Conservation (phyloP, 2,888 invertebrate genomes). For the Cheilosia vulpina region DNA sequence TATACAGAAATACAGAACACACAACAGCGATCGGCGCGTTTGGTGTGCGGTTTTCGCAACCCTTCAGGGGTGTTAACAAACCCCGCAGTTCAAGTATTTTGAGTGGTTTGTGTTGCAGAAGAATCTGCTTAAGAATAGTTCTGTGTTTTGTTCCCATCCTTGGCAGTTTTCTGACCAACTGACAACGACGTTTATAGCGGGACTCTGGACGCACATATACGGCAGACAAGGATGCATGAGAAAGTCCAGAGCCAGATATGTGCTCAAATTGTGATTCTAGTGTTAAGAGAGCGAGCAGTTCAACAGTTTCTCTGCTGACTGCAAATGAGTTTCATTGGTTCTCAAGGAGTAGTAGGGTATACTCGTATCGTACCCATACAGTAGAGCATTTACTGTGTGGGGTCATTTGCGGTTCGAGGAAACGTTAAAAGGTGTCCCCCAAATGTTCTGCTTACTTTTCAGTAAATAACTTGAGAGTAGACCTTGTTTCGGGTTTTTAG, state of each 20-base stretch:
- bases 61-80: slow-evolving; percentile 38
- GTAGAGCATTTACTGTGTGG: no score
- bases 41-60: slow-evolving; percentile 45
- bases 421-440: no score
- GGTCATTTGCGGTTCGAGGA: no score
- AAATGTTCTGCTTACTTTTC: no score
- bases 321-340: no score
- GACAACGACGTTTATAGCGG: slow-evolving; percentile 9
- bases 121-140: slow-evolving; percentile 24
- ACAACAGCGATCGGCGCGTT: slow-evolving; percentile 27
- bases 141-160: not conserved
- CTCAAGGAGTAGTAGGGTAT: no score
- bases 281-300: slow-evolving; percentile 6
- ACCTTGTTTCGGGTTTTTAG: no score
- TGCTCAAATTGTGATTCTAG: slow-evolving; percentile 11
- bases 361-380: no score
- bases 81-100: slow-evolving; percentile 16
- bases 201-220: not conserved
- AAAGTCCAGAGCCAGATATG: slow-evolving; percentile 11
- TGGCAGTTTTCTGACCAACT: slow-evolving; percentile 15
- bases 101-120: slow-evolving; percentile 45
- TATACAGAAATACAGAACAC: not conserved
- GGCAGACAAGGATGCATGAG: not conserved
- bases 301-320: no score
- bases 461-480: no score